Evolutionary conservation across 2,888 invertebrate genomes (phyloP).

Genomic region (Anthoptus insignis): DNA sequence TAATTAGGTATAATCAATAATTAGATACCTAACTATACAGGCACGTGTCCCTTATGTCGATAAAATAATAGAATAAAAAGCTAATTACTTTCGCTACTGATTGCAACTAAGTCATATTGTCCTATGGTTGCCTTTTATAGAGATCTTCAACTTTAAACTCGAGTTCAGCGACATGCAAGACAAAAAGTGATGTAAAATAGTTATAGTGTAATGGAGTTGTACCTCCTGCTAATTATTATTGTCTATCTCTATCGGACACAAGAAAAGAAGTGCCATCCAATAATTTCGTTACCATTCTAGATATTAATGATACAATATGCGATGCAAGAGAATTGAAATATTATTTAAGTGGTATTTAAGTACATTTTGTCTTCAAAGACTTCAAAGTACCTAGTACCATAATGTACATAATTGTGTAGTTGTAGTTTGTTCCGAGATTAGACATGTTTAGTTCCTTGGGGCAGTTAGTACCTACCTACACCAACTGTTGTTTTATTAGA

Average conservation of each 20-base stretch:
- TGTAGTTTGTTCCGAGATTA: constrained; percentile 36
- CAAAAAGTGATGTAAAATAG: constrained; percentile 82
- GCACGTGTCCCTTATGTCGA: too few relatives aligned
- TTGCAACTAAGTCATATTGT: neutral
- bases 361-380: constrained; percentile 68
- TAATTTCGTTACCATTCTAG: constrained; percentile 73
- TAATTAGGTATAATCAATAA: too few relatives aligned
- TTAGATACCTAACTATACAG: too few relatives aligned
- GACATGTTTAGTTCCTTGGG: neutral
- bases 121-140: neutral
- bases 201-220: constrained; percentile 42
- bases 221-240: constrained; percentile 25
- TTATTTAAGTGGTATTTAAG: constrained; percentile 70
- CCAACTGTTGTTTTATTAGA: too few relatives aligned
- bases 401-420: constrained; percentile 56
- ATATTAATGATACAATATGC: constrained; percentile 78
- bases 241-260: constrained; percentile 30
- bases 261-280: constrained; percentile 75
- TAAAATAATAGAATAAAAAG: too few relatives aligned
- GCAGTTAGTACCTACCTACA: too few relatives aligned
- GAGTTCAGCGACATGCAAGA: constrained; percentile 64
- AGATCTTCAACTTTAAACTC: constrained; percentile 25
- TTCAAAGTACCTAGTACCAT: constrained; percentile 65
- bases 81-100: too few relatives aligned
- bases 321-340: constrained; percentile 86